Base-by-base conservation (phyloP, 2,113 vertebrate species). In the Nipponia nippon region DNA sequence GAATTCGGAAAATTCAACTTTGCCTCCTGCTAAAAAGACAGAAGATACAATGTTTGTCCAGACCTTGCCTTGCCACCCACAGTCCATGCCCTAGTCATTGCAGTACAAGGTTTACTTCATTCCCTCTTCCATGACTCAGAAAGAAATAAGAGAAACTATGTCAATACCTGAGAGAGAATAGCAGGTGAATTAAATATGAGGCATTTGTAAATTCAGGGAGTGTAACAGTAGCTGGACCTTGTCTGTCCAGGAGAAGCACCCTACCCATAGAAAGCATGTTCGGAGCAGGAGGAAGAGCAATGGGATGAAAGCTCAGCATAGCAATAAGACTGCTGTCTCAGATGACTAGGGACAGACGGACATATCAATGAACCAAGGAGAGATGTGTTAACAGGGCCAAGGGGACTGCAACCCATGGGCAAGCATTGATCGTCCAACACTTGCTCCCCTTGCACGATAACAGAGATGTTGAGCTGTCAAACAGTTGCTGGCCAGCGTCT, bases 201-300 rank as follows among this genome's bases (percentile, higher is more conserved):
- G 36, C 38, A 49, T 85, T 46, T 40, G 30, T 71, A 76, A 89
- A 47, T 71, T 67, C 56, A 86, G 13, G 16, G 44, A 73, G 30
- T 4, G 2, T 21, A 65, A n/a, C 0, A 0, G 26, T 40, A 47
- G 44, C 36, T 69, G 47, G 46, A 75, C 21, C 16, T 26, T 4
- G 6, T 40, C 66, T 85, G 46, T 40, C 63, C 26, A n/a, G 22
- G 27, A 34, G 4, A 9, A 92, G n/a, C 7, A 40, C 14, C 50
- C 9, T 18, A 2, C 50, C 40, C 13, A 26, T 22, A 47, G 32
- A 38, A 49, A 46, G 27, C 36, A 16, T 52, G 34, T 61, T 70
- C 7, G 12, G 47, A 67, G 53, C 62, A 82, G 53, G 16, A 73
- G 16, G 9, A 19, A 75, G 56, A 77, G 38, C 27, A 17, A 29